Evolutionary conservation across 2,888 invertebrate genomes (phyloP).

Genomic region (Sarcophaga carnaria): DNA sequence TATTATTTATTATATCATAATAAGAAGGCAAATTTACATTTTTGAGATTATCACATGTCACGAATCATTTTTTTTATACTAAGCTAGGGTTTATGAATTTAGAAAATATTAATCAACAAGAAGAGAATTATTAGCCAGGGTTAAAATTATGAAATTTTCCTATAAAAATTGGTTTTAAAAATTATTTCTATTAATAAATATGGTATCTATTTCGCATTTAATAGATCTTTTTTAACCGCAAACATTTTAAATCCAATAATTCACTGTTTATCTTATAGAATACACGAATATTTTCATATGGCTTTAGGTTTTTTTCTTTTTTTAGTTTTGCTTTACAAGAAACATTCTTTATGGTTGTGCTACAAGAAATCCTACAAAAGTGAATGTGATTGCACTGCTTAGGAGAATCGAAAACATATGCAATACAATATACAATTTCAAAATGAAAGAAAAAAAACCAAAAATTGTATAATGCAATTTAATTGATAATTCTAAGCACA

Average conservation of each 20-base stretch:
- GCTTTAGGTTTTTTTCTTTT: not conserved
- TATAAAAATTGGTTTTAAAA: no score
- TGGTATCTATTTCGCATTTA: no score
- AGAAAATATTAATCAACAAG: no score
- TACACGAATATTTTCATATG: not conserved
- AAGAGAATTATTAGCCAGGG: no score
- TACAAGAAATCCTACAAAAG: conserved; percentile 40
- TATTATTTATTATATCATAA: no score
- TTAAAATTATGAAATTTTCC: no score
- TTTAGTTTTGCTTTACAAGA: not conserved
- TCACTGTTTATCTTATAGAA: conserved; percentile 16
- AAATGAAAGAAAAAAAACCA: conserved; percentile 33
- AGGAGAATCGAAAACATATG: conserved; percentile 39
- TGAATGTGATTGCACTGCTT: conserved; percentile 7
- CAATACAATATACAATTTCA: conserved; percentile 39
- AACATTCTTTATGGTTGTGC: not conserved
- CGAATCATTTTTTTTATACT: no score
- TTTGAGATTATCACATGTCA: no score
- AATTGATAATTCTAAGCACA: conserved; percentile 66
- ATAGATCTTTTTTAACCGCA: no score
- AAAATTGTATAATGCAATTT: conserved; percentile 53
- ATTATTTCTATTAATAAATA: no score
- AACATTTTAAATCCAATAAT: not conserved
- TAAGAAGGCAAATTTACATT: no score
- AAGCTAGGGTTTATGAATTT: no score